Percentiles rank a stretch among this genome's conserved stretches.
Evolutionary conservation across 2,113 vertebrate genomes (phyloP).

Genomic region (Microcebus lehilahytsara): DNA sequence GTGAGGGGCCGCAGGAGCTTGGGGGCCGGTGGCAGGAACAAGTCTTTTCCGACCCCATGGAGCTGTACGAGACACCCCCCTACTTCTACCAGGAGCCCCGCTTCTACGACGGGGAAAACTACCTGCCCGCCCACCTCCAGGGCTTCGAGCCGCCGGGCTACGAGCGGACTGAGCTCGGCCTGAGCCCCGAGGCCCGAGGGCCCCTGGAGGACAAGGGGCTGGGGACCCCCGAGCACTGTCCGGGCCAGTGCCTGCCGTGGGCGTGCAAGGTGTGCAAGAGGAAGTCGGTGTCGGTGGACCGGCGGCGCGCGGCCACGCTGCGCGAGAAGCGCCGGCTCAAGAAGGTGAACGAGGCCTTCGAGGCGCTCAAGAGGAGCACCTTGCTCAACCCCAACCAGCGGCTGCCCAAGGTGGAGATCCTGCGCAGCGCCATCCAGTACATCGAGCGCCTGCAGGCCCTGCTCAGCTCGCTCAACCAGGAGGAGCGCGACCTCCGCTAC

Average conservation of each 20-base stretch:
- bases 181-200: slow-evolving; percentile 86
- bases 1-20: slow-evolving; percentile 86
- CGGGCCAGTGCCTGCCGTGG: slow-evolving; percentile 97
- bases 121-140: slow-evolving; percentile 91
- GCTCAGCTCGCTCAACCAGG: slow-evolving; percentile 96
- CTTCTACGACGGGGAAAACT: slow-evolving; percentile 95
- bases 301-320: slow-evolving; percentile 94
- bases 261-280: slow-evolving; percentile 97
- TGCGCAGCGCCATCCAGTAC: slow-evolving; percentile 98
- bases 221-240: slow-evolving; percentile 90
- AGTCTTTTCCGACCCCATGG: slow-evolving; percentile 87
- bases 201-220: slow-evolving; percentile 92
- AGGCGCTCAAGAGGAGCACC: slow-evolving; percentile 97
- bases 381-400: slow-evolving; percentile 98
- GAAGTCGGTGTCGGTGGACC: slow-evolving; percentile 95
- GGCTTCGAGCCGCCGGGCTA: slow-evolving; percentile 89
- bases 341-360: slow-evolving; percentile 99
- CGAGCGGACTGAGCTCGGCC: slow-evolving; percentile 89
- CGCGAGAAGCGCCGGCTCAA: slow-evolving; percentile 96
- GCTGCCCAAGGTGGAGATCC: slow-evolving; percentile 98
- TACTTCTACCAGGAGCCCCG: slow-evolving; percentile 97
- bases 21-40: slow-evolving; percentile 79
- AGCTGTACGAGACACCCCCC: slow-evolving; percentile 98
- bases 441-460: slow-evolving; percentile 97
- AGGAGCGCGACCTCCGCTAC: slow-evolving; percentile 92